These are phyloP conservation scores for Aphelocoma californica DNA, from an alignment of 2,797 vertebrate species.

Conservation along the genomic window DNA sequence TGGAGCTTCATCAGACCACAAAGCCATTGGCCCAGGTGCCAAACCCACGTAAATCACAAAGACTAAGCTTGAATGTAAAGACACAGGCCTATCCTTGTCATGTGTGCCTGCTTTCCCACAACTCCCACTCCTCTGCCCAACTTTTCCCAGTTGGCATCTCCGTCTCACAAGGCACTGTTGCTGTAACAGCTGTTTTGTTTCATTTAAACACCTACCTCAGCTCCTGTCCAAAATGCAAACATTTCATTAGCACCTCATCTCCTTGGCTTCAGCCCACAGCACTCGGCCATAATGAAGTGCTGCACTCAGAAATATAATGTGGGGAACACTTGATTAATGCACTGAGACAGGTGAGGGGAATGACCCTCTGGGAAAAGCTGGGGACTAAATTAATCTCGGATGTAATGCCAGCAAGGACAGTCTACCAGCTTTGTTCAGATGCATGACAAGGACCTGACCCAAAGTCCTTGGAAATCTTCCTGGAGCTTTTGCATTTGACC, in stretches of 20 bases:
- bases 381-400: background rate
- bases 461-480: background rate
- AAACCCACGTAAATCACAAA: background rate
- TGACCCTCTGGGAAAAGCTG: slow-evolving; percentile 25
- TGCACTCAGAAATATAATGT: slow-evolving; percentile 28
- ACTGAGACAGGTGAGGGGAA: slow-evolving; percentile 16
- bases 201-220: slow-evolving; percentile 62
- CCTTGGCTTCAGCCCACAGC: slow-evolving; percentile 35
- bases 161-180: slow-evolving; percentile 6
- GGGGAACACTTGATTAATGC: slow-evolving; percentile 47
- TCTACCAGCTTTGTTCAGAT: background rate
- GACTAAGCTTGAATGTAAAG: background rate
- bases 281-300: slow-evolving; percentile 61
- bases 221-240: slow-evolving; percentile 52
- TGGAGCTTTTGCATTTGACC: background rate
- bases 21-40: background rate
- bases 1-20: background rate
- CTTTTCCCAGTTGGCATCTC: background rate
- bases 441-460: background rate
- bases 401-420: background rate
- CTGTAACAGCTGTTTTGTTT: slow-evolving; percentile 59
- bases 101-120: background rate
- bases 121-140: background rate
- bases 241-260: slow-evolving; percentile 67
- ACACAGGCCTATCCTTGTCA: background rate